phyloP scores from a whole-genome alignment of 2,113 vertebrate species.

The Erythrolamprus reginae region DNA sequence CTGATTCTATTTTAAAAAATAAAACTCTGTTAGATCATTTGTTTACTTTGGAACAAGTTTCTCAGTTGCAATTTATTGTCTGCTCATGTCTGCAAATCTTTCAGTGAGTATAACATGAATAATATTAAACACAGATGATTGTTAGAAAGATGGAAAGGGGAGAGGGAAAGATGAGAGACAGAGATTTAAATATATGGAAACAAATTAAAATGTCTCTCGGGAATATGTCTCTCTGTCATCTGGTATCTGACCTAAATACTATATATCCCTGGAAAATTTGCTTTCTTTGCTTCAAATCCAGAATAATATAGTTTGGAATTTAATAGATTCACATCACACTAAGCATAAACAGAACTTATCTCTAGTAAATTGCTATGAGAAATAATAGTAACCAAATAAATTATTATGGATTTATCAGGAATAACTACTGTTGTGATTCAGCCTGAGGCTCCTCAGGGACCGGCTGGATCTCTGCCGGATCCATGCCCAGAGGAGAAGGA shows the following conservation, averaged over 20 bases:
- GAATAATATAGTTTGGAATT: not conserved
- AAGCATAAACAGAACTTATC: not conserved
- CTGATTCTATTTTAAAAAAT: not conserved
- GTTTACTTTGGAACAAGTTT: not conserved
- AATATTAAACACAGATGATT: not conserved
- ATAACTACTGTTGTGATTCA: too few relatives aligned
- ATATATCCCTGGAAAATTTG: not conserved
- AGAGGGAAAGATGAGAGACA: not conserved
- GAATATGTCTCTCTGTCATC: not conserved
- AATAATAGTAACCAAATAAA: not conserved
- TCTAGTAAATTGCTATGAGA: not conserved
- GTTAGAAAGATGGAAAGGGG: not conserved
- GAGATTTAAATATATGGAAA: not conserved
- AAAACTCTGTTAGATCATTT: slow-evolving; percentile 1
- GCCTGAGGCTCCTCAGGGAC: too few relatives aligned
- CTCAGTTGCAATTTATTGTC: not conserved
- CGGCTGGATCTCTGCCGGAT: too few relatives aligned
- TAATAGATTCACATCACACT: not conserved
- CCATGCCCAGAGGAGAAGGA: too few relatives aligned
- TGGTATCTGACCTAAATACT: not conserved
- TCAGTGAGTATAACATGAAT: not conserved
- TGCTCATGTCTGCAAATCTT: not conserved
- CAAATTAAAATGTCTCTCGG: not conserved
- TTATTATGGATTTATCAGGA: not conserved
- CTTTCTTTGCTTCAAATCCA: not conserved